These are phyloP conservation scores for Lepilemur ruficaudatus DNA, from an alignment of 2,797 vertebrate genomes.

Conservation along the genomic window DNA sequence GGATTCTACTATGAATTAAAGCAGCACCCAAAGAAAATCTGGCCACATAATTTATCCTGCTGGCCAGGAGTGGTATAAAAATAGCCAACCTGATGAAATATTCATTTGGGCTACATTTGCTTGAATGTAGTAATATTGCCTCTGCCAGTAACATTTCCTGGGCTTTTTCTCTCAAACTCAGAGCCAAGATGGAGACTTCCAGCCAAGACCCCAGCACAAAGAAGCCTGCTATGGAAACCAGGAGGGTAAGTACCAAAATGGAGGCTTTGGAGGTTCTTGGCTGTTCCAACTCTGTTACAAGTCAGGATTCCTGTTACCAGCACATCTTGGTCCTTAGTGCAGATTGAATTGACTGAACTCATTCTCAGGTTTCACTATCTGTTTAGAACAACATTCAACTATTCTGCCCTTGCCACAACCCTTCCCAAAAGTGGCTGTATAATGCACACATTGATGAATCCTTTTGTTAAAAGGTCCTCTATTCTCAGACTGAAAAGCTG, in stretches of 20 bases:
- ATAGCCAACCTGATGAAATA: slow-evolving; percentile 77
- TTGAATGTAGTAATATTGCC: slow-evolving; percentile 24
- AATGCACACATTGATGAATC: background rate
- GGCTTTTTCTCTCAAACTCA: slow-evolving; percentile 13
- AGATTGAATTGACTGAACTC: background rate
- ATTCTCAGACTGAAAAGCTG: slow-evolving; percentile 10
- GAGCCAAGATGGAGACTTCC: slow-evolving; percentile 41
- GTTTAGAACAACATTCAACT: background rate
- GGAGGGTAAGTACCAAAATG: slow-evolving; percentile 56
- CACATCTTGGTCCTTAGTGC: background rate
- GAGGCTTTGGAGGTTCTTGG: background rate
- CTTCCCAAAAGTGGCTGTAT: background rate
- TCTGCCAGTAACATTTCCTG: slow-evolving; percentile 44
- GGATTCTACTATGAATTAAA: slow-evolving; percentile 53
- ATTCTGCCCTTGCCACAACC: background rate
- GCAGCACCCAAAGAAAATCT: slow-evolving; percentile 65
- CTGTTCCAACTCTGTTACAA: background rate
- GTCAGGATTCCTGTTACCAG: background rate
- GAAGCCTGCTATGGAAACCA: slow-evolving; percentile 28
- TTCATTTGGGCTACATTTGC: slow-evolving; percentile 62
- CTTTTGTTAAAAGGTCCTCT: slow-evolving; percentile 8
- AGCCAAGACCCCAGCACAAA: slow-evolving; percentile 20
- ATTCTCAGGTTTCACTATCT: slow-evolving; percentile 18
- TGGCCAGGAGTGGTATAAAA: slow-evolving; percentile 64
- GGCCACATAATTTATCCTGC: slow-evolving; percentile 54